These are phyloP conservation scores for Loriculus beryllinus DNA, from an alignment of 2,797 vertebrate genomes.

Conservation along the genomic window DNA sequence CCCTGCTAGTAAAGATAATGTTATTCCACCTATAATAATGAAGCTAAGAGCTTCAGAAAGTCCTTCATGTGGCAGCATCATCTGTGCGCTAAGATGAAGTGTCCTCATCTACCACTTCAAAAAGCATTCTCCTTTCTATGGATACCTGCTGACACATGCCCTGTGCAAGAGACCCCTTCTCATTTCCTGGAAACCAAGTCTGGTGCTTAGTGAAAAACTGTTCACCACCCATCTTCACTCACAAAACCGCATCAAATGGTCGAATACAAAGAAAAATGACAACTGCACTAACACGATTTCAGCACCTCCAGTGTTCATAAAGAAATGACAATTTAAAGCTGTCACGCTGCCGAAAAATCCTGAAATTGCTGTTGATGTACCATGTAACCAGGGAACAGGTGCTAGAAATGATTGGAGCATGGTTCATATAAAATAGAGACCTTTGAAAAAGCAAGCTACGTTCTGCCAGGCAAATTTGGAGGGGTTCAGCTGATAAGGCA, in stretches of 20 bases:
- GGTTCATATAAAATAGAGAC: slow-evolving; percentile 60
- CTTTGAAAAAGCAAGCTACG: slow-evolving; percentile 42
- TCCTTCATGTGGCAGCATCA: not conserved
- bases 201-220: not conserved
- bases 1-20: not conserved
- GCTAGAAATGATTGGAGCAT: slow-evolving; percentile 38
- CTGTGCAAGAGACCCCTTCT: not conserved
- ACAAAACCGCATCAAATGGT: slow-evolving; percentile 13
- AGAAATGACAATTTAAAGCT: slow-evolving; percentile 64
- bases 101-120: slow-evolving; percentile 7
- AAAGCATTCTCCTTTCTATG: not conserved
- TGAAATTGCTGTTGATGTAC: slow-evolving; percentile 65
- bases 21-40: slow-evolving; percentile 40
- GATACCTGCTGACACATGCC: slow-evolving; percentile 7
- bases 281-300: slow-evolving; percentile 45
- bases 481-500: slow-evolving; percentile 38
- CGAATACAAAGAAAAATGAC: slow-evolving; percentile 39
- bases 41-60: slow-evolving; percentile 38
- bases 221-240: not conserved
- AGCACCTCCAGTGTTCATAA: slow-evolving; percentile 40
- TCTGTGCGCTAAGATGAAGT: slow-evolving; percentile 3
- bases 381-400: slow-evolving; percentile 63
- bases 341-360: slow-evolving; percentile 49
- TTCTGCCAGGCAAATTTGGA: slow-evolving; percentile 52
- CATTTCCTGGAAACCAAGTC: not conserved